phyloP scores from a whole-genome alignment of 2,113 vertebrate genomes.

The Rutilus rutilus region DNA sequence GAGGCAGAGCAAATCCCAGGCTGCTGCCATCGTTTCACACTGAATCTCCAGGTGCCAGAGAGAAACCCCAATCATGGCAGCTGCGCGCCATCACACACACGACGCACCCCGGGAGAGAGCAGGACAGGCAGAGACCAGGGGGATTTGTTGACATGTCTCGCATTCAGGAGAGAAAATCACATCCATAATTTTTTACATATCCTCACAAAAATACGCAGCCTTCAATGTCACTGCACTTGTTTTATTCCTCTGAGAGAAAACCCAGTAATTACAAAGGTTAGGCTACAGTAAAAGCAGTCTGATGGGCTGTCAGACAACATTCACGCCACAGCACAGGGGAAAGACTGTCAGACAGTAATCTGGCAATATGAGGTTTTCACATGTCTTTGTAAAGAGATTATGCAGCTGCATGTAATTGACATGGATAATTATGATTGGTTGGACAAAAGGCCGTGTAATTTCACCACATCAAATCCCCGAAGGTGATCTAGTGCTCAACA shows the following conservation, averaged over 20 bases:
- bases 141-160: conserved; percentile 29
- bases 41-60: conserved; percentile 38
- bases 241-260: conserved; percentile 26
- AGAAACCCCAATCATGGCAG: background rate
- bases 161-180: background rate
- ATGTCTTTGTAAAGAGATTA: conserved; percentile 50
- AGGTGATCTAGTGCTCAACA: conserved; percentile 15
- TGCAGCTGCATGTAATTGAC: conserved; percentile 43
- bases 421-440: conserved; percentile 42
- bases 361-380: conserved; percentile 38
- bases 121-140: conserved; percentile 10
- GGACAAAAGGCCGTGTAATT: conserved; percentile 40
- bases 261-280: conserved; percentile 18
- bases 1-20: conserved; percentile 1
- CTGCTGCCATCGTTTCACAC: conserved; percentile 37
- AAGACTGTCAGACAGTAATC: conserved; percentile 35
- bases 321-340: background rate
- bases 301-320: conserved; percentile 32
- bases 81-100: background rate
- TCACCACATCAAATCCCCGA: conserved; percentile 11
- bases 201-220: background rate
- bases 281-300: conserved; percentile 24
- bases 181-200: conserved; percentile 24
- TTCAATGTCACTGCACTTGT: background rate
- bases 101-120: background rate